Percentiles rank a stretch among this genome's conserved stretches.
Evolutionary conservation across 2,113 vertebrate genomes (phyloP).

Genomic region (Aramus guarauna): DNA sequence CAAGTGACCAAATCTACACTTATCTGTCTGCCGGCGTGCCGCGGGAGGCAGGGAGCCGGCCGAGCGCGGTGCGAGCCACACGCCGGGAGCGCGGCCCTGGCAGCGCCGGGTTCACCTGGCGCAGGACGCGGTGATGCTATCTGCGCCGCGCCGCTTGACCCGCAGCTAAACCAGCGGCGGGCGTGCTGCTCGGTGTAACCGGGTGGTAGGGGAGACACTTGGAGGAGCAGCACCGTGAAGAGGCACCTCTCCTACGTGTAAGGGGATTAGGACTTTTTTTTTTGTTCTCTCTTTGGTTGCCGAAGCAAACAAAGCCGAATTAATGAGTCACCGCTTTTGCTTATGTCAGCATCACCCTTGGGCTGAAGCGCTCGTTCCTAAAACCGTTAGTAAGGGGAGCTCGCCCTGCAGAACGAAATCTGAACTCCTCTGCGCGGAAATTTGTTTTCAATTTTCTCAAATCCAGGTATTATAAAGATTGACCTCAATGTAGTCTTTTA

Average conservation of each 20-base stretch:
- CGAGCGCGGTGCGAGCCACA: neutral
- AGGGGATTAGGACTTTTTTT: neutral
- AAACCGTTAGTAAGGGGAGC: fast-evolving
- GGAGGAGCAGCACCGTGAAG: neutral
- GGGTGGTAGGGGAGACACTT: neutral
- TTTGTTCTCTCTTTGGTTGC: neutral
- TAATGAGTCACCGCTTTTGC: neutral
- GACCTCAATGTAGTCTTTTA: neutral
- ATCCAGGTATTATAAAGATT: neutral
- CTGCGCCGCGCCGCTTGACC: too few relatives aligned
- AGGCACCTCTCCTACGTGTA: neutral
- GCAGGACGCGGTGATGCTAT: fast-evolving
- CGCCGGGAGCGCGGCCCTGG: neutral
- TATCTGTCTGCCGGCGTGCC: neutral
- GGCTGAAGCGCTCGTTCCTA: neutral
- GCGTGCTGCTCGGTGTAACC: neutral
- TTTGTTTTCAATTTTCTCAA: neutral
- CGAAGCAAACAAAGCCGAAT: neutral
- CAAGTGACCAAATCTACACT: neutral
- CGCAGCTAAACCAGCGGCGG: neutral
- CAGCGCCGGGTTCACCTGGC: neutral
- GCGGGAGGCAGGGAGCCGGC: neutral
- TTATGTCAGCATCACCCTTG: neutral
- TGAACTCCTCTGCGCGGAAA: neutral
- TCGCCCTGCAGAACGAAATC: neutral